Conservation (phyloP, 2,113 vertebrate genomes). For the Campylomormyrus tamandua region DNA sequence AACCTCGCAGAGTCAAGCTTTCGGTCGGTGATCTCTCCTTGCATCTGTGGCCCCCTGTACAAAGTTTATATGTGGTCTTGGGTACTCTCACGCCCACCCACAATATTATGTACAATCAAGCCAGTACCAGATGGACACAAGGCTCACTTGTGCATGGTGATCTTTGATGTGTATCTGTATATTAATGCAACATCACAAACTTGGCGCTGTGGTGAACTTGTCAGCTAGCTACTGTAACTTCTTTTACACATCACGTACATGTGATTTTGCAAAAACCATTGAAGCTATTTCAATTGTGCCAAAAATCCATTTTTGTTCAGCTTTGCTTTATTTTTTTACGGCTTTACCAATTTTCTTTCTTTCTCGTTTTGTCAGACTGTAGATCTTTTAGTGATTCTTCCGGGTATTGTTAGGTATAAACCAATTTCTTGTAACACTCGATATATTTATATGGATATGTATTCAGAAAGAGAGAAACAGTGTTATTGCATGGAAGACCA, state of each 20-base stretch:
- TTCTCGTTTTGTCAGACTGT: neutral
- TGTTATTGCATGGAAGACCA: slow-evolving; percentile 53
- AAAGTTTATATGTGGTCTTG: slow-evolving; percentile 38
- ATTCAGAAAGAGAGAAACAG: neutral
- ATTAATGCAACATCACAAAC: slow-evolving; percentile 57
- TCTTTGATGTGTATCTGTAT: slow-evolving; percentile 43
- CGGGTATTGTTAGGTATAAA: neutral
- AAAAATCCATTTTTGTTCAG: slow-evolving; percentile 22
- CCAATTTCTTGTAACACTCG: neutral
- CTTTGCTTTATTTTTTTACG: neutral
- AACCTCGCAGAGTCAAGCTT: slow-evolving; percentile 60
- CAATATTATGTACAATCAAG: slow-evolving; percentile 9
- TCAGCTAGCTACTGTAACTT: slow-evolving; percentile 35
- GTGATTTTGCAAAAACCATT: slow-evolving; percentile 13
- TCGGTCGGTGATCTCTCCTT: neutral
- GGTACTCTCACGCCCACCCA: neutral
- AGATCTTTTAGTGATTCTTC: neutral
- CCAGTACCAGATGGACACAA: slow-evolving; percentile 13
- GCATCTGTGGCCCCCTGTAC: slow-evolving; percentile 20
- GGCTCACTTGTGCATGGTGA: slow-evolving; percentile 53
- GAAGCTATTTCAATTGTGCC: slow-evolving; percentile 25
- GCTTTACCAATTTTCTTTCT: neutral
- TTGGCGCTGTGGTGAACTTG: slow-evolving; percentile 43
- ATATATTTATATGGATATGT: neutral
- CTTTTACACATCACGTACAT: slow-evolving; percentile 24